phyloP scores from a whole-genome alignment of 2,888 invertebrate genomes.

The Melolontha melolontha region DNA sequence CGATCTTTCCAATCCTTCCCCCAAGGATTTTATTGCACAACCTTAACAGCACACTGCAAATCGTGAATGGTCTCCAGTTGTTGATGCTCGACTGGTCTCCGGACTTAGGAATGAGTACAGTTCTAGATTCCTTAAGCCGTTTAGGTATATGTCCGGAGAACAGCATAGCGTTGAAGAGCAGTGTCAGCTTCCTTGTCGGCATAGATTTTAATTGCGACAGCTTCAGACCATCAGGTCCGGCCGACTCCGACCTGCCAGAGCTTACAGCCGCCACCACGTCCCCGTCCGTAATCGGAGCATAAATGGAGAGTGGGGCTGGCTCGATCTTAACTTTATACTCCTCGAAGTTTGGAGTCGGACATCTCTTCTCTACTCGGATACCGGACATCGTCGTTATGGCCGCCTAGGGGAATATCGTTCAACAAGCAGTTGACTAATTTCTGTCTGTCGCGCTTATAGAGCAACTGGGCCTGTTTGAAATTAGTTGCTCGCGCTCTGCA shows the following conservation, averaged over 20 bases:
- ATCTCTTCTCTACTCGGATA: too few species aligned
- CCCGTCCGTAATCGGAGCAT: conserved; percentile 42
- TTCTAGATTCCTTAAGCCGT: not conserved
- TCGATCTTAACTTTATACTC: conserved; percentile 30
- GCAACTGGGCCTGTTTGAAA: too few species aligned
- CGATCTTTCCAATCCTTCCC: too few species aligned
- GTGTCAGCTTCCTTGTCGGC: not conserved
- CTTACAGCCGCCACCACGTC: conserved; percentile 43
- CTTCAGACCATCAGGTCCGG: conserved; percentile 1
- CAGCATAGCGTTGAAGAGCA: conserved; percentile 3
- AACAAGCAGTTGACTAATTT: too few species aligned
- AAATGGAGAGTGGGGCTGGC: not conserved
- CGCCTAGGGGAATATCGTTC: too few species aligned
- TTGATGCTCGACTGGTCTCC: not conserved
- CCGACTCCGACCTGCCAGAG: too few species aligned
- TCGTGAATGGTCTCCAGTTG: conserved; percentile 43
- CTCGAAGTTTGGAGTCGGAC: conserved; percentile 36
- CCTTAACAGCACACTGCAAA: conserved; percentile 20
- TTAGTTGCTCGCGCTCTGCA: too few species aligned
- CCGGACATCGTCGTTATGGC: too few species aligned
- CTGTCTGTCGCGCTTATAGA: too few species aligned
- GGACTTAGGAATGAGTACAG: conserved; percentile 33
- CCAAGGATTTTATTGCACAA: conserved; percentile 27
- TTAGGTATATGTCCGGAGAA: not conserved
- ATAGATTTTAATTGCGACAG: not conserved